These are phyloP conservation scores for Leptothorax acervorum DNA, from an alignment of 2,888 invertebrate genomes.

Conservation along the genomic window DNA sequence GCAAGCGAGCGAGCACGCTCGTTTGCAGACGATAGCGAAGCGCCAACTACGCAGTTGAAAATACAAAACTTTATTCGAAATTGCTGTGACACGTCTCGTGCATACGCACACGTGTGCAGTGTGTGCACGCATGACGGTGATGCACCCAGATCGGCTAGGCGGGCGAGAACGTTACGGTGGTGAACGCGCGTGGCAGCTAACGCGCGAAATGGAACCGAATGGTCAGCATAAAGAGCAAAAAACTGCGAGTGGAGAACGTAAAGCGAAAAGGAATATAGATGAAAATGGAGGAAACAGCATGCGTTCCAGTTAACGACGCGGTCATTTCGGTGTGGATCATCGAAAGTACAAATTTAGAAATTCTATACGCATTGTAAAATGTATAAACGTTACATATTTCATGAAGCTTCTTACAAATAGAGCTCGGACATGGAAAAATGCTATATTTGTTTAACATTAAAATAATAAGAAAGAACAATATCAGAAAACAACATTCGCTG, in stretches of 20 bases:
- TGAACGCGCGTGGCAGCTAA: slow-evolving; percentile 42
- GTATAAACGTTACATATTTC: slow-evolving; percentile 1
- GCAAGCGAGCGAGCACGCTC: slow-evolving; percentile 5
- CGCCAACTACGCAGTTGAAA: slow-evolving; percentile 59
- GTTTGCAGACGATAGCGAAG: slow-evolving; percentile 48
- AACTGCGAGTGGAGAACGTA: slow-evolving; percentile 10
- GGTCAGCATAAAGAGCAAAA: slow-evolving; percentile 48
- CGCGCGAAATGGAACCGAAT: slow-evolving; percentile 60
- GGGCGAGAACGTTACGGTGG: slow-evolving; percentile 37
- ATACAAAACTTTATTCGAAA: slow-evolving; percentile 70
- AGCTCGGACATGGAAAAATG: neutral
- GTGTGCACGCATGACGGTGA: slow-evolving; percentile 27
- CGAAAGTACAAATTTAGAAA: neutral
- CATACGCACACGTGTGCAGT: neutral
- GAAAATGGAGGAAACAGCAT: slow-evolving; percentile 31
- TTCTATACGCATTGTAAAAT: neutral
- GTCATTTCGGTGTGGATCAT: neutral
- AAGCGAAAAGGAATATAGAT: slow-evolving; percentile 37
- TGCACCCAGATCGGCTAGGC: slow-evolving; percentile 59
- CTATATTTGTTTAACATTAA: neutral
- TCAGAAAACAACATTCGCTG: neutral
- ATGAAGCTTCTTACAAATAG: neutral
- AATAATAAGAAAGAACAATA: neutral
- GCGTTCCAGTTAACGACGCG: slow-evolving; percentile 33
- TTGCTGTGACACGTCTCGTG: slow-evolving; percentile 55